Evolutionary conservation across 1,140 invertebrate genomes (phyloP).

Genomic region (Potamilus streckersoni): DNA sequence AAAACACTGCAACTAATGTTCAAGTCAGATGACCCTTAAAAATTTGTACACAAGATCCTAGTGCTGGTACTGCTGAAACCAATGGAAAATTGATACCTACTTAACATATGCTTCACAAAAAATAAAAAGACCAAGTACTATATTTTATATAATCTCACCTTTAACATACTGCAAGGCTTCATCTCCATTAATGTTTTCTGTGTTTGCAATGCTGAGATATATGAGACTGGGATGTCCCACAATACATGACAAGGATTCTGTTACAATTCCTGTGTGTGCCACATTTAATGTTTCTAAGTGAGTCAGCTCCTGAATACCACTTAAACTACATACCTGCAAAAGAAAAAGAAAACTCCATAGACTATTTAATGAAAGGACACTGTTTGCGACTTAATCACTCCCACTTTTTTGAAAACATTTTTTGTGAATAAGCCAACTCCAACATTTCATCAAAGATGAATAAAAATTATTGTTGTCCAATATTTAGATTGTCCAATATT

Average conservation of each 20-base stretch:
- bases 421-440: no score
- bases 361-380: neutral
- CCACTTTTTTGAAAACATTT: no score
- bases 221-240: conserved; percentile 12
- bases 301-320: conserved; percentile 39
- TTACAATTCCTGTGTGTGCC: conserved; percentile 37
- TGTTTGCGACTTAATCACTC: neutral
- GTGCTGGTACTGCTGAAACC: no score
- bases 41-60: no score
- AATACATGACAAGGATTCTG: conserved; percentile 37
- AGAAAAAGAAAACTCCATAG: neutral
- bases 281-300: conserved; percentile 44
- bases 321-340: conserved; percentile 44
- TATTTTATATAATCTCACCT: conserved; percentile 25
- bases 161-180: conserved; percentile 32
- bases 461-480: neutral
- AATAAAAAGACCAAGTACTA: neutral
- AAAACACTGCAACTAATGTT: no score
- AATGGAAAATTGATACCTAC: no score
- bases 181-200: conserved; percentile 41
- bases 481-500: no score
- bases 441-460: neutral
- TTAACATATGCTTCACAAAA: no score
- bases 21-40: no score
- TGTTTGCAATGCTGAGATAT: conserved; percentile 38